Percentiles rank a stretch among this genome's conserved stretches.
These are phyloP conservation scores for Falcaria lacertinaria DNA, from an alignment of 2,888 invertebrate genomes.

Conservation along the genomic window DNA sequence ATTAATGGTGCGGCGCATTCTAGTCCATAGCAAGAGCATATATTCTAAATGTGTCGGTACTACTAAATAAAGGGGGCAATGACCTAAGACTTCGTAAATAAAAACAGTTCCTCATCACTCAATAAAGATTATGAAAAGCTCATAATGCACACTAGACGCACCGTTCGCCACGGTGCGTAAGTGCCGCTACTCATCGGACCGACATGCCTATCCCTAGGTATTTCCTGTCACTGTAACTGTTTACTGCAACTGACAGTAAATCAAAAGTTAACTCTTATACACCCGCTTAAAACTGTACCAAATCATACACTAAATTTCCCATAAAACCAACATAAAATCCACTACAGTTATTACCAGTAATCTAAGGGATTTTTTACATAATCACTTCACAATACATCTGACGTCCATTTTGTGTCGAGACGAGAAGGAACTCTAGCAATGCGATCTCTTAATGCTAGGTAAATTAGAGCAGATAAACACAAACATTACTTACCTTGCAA, in stretches of 20 bases:
- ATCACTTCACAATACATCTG: slow-evolving; percentile 63
- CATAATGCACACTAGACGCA: slow-evolving; percentile 12
- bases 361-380: slow-evolving; percentile 59
- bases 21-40: background rate
- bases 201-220: slow-evolving; percentile 20
- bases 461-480: slow-evolving; percentile 2
- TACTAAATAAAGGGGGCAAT: slow-evolving; percentile 40
- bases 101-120: slow-evolving; percentile 15
- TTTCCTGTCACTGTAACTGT: slow-evolving; percentile 9
- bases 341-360: slow-evolving; percentile 7
- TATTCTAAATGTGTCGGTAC: slow-evolving; percentile 5
- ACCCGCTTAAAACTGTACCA: slow-evolving; percentile 7
- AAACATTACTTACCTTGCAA: slow-evolving; percentile 38
- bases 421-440: slow-evolving; percentile 4
- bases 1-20: background rate
- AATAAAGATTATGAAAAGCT: slow-evolving; percentile 14
- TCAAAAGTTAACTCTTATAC: slow-evolving; percentile 12
- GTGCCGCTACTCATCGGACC: slow-evolving; percentile 27
- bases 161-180: slow-evolving; percentile 15
- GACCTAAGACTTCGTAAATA: slow-evolving; percentile 54
- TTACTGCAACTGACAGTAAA: slow-evolving; percentile 7
- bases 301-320: slow-evolving; percentile 1
- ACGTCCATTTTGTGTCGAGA: slow-evolving; percentile 73
- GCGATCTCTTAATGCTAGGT: slow-evolving; percentile 3
- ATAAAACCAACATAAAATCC: background rate